Evolutionary conservation across 2,888 invertebrate species (phyloP).

Genomic region (Stenodera caucasica): DNA sequence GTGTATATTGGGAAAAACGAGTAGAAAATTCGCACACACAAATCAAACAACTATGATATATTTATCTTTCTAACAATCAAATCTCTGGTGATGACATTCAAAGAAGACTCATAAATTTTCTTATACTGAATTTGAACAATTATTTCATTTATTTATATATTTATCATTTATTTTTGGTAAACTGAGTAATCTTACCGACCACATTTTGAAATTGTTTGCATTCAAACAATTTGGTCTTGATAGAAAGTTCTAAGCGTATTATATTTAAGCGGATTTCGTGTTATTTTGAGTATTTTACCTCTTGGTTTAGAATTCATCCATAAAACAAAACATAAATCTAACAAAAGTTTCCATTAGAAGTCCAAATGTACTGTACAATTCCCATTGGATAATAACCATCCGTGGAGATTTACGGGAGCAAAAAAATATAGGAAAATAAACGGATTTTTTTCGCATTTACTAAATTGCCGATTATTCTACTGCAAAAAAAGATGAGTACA

Average conservation of each 20-base stretch:
- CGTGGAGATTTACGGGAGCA: background rate
- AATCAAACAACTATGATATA: background rate
- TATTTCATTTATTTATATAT: background rate
- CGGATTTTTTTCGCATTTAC: background rate
- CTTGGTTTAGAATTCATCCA: slow-evolving; percentile 1
- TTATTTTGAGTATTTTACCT: slow-evolving; percentile 16
- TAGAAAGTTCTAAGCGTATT: slow-evolving; percentile 12
- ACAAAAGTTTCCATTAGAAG: slow-evolving; percentile 1
- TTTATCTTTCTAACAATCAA: background rate
- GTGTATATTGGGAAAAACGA: background rate
- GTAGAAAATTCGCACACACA: background rate
- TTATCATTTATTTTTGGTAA: background rate
- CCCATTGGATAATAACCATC: background rate
- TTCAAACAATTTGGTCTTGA: background rate
- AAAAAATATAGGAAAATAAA: background rate
- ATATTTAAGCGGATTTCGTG: slow-evolving; percentile 13
- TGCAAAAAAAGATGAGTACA: background rate
- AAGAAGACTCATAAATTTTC: background rate
- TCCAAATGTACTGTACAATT: background rate
- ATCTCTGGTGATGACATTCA: background rate
- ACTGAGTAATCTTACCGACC: no score
- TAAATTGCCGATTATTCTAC: background rate
- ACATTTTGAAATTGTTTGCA: background rate
- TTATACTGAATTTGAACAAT: background rate
- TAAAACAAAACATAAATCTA: slow-evolving; percentile 3